Evolutionary conservation across 2,797 vertebrate species (phyloP).

Genomic region (Ptychobarbus kaznakovi): DNA sequence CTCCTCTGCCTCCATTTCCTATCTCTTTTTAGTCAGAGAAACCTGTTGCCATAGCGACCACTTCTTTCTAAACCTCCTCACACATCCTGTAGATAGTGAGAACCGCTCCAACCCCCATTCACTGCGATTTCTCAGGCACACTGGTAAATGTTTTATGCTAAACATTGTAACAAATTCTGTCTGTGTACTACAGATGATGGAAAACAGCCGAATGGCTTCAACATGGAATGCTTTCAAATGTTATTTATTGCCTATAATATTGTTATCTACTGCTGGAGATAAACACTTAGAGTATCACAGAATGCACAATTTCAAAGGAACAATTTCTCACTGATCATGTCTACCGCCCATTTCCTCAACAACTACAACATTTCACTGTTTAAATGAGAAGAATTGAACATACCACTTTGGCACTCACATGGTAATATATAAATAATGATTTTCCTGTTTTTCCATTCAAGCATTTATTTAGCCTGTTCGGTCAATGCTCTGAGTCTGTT

Average conservation of each 20-base stretch:
- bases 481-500: constrained; percentile 18
- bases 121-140: constrained; percentile 28
- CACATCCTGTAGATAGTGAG: constrained; percentile 54
- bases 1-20: constrained; percentile 50
- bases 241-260: constrained; percentile 11
- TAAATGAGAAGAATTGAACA: background rate
- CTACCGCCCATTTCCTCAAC: constrained; percentile 5
- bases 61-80: constrained; percentile 65
- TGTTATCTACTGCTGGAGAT: constrained; percentile 7
- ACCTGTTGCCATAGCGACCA: constrained; percentile 78
- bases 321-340: background rate
- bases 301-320: background rate
- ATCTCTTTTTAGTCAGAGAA: constrained; percentile 61
- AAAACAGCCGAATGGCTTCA: constrained; percentile 32
- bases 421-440: background rate
- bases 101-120: constrained; percentile 45
- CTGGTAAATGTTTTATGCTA: constrained; percentile 40
- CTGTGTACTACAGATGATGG: constrained; percentile 23
- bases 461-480: background rate
- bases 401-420: background rate
- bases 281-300: background rate
- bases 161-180: constrained; percentile 34
- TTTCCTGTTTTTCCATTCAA: background rate
- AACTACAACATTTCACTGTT: background rate
- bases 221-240: constrained; percentile 24